These are phyloP conservation scores for Eupeodes corollae DNA, from an alignment of 1,140 invertebrate species.

Conservation along the genomic window DNA sequence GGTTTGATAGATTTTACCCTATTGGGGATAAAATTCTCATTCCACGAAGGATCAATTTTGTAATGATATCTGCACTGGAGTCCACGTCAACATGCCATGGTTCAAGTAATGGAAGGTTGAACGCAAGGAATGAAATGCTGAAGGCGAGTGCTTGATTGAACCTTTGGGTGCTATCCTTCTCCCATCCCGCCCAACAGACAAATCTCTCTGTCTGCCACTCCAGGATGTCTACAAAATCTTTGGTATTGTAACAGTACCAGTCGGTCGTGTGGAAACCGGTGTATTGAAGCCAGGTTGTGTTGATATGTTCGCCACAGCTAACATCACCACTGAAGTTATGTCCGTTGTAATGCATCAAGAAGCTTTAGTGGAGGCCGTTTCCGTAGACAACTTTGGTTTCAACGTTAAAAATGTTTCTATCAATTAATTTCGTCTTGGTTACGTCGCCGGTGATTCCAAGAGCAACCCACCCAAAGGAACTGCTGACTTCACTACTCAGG, in stretches of 20 bases:
- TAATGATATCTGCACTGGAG: too few relatives aligned
- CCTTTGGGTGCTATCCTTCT: conserved; percentile 81
- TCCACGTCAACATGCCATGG: conserved; percentile 80
- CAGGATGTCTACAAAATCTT: conserved; percentile 98
- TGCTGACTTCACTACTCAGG: conserved; percentile 73
- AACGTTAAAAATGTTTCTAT: conserved; percentile 94
- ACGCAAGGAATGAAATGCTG: conserved; percentile 72
- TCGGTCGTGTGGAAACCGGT: conserved; percentile 93
- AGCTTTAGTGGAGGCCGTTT: conserved; percentile 71
- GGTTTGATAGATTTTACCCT: too few relatives aligned
- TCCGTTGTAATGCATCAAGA: conserved; percentile 96
- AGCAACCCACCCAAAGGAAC: conserved; percentile 73
- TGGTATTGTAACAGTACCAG: conserved; percentile 95
- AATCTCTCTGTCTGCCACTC: conserved; percentile 79
- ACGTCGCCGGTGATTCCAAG: conserved; percentile 83
- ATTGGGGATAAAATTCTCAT: conserved; percentile 96
- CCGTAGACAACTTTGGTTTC: conserved; percentile 91
- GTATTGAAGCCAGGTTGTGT: conserved; percentile 87
- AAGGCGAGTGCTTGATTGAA: conserved; percentile 68
- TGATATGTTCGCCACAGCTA: conserved; percentile 79
- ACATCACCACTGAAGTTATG: conserved; percentile 89
- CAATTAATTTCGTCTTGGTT: conserved; percentile 84
- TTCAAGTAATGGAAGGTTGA: conserved; percentile 85
- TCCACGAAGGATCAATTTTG: too few relatives aligned
- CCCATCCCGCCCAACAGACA: conserved; percentile 75